Base-by-base conservation (phyloP, 2,888 invertebrate species). In the Bruchidius siliquastri region DNA sequence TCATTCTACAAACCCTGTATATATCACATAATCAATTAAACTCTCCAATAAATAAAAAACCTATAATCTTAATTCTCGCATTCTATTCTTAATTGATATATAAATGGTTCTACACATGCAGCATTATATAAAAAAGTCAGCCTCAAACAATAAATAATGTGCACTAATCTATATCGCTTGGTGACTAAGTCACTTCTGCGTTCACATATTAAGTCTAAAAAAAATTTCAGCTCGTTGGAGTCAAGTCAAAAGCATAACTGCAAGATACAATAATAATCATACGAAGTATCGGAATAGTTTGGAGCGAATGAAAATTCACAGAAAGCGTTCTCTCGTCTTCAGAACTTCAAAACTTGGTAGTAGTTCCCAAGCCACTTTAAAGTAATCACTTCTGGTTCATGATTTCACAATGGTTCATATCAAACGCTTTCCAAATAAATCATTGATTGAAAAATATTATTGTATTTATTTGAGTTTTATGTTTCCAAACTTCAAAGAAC, bases 21-120 rank as follows among this genome's bases (percentile, higher is more conserved):
- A 75, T 76, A 76, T 76, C 76, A 76, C 76, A 76, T 73, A 74
- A 76, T 75, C 22, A 49, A 74, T 75, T 76, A 75, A 76, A 76
- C 73, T 73, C 72, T 75, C 74, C 72, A 71, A 75, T 69, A 76
- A 76, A 75, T 76, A 30, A 76, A 76, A 75, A 74, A 75, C 72
- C 21, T 68, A 68, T 76, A 72, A 72, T 67, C 21, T 71, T 75
- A 74, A 72, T 73, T 74, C 72, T 74, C 74, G 74, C 18, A 20
- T 67, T 70, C 75, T 76, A 76, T 13, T 71, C 73, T 74, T 75
- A 76, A 76, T 71, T 74, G 75, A 75, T 76, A 76, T 74, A 73
- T 73, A 73, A 71, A 72, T 74, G 74, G 67, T 74, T 75, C 69
- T 75, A 74, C 70, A 49, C 76, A 71, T 71, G 72, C 70, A 72